phyloP scores from a whole-genome alignment of 1,140 invertebrate genomes.

The Tetramorium simillimum region DNA sequence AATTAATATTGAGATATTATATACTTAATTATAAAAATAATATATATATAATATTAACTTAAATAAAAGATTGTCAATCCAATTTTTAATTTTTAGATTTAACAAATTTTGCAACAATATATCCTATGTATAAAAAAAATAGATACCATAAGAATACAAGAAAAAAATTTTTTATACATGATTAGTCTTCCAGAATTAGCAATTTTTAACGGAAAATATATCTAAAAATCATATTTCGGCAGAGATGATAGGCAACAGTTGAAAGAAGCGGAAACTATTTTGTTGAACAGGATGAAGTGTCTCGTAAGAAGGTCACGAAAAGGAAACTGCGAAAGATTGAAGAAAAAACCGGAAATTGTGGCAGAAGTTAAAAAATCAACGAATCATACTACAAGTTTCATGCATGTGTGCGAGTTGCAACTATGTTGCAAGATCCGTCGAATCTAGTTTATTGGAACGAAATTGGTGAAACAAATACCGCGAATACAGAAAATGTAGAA shows the following conservation, averaged over 20 bases:
- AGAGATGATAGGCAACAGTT: not conserved
- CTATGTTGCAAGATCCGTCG: not conserved
- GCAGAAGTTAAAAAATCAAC: conserved; percentile 17
- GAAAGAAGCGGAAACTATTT: conserved; percentile 33
- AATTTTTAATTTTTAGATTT: not conserved
- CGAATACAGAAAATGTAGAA: not conserved
- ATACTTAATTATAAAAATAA: not conserved
- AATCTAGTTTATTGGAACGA: not conserved
- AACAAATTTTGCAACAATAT: not conserved
- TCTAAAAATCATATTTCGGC: not conserved
- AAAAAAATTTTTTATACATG: not conserved
- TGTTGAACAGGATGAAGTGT: conserved; percentile 8
- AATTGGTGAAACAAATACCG: not conserved
- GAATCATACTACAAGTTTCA: not conserved
- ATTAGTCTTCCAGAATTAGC: not conserved
- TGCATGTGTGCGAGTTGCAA: not conserved
- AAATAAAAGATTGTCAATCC: not conserved
- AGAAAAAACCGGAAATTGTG: conserved; percentile 46
- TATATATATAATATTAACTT: not conserved
- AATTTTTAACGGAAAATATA: not conserved
- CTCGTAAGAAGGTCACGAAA: conserved; percentile 23
- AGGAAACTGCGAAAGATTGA: not conserved
- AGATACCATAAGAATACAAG: not conserved
- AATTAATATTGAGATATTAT: not conserved
- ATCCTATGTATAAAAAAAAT: not conserved